phyloP scores from a whole-genome alignment of 2,888 invertebrate genomes.

The Dicyrtoma fusca region DNA sequence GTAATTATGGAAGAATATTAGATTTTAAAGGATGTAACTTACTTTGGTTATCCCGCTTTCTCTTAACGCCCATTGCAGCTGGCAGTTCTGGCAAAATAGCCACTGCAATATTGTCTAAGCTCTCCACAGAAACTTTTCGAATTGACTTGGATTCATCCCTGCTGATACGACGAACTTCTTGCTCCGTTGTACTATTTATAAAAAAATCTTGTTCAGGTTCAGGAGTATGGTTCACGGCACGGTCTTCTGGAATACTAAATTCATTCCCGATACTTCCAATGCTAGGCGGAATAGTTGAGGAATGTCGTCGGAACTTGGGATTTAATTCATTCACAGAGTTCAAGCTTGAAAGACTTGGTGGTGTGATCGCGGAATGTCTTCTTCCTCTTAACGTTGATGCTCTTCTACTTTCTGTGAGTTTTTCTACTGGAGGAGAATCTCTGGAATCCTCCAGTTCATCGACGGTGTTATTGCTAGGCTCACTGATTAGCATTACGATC shows the following conservation, averaged over 20 bases:
- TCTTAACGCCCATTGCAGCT: slow-evolving; percentile 37
- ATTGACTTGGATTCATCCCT: slow-evolving; percentile 43
- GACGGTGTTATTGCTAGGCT: slow-evolving; percentile 37
- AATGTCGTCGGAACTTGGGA: slow-evolving; percentile 21
- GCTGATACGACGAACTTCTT: slow-evolving; percentile 32
- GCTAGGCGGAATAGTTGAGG: slow-evolving; percentile 33
- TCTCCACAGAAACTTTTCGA: slow-evolving; percentile 50
- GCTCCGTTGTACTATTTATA: slow-evolving; percentile 37
- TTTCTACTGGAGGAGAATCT: not conserved
- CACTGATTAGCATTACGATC: slow-evolving; percentile 53
- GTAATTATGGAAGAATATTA: not conserved
- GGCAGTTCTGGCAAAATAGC: slow-evolving; percentile 42
- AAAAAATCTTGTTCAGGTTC: slow-evolving; percentile 36
- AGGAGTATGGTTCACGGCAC: slow-evolving; percentile 28
- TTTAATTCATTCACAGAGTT: not conserved
- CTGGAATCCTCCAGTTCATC: slow-evolving; percentile 17
- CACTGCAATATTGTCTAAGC: slow-evolving; percentile 42
- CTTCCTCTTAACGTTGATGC: slow-evolving; percentile 3
- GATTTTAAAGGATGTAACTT: not conserved
- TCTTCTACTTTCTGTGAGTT: not conserved
- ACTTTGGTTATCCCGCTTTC: slow-evolving; percentile 34
- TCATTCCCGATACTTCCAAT: slow-evolving; percentile 3
- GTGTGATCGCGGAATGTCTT: slow-evolving; percentile 20
- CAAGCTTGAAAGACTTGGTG: slow-evolving; percentile 11
- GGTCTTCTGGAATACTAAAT: slow-evolving; percentile 29